A percentile compares a stretch with the other conserved stretches of the same genome.
Conservation (phyloP, 2,797 vertebrate genomes). For the Poecile montanus region DNA sequence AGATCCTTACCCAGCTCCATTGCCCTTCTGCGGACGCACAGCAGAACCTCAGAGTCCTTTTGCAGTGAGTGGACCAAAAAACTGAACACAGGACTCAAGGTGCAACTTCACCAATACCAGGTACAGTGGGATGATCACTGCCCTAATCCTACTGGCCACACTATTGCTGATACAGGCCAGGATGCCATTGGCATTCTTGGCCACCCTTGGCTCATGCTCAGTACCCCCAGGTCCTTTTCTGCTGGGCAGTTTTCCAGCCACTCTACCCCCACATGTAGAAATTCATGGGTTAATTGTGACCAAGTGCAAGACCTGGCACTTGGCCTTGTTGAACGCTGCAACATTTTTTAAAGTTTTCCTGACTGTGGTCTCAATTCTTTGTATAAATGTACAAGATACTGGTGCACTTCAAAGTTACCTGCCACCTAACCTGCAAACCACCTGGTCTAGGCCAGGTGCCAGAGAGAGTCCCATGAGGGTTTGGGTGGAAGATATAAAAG, state of each 20-base stretch:
- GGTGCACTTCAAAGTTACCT: neutral
- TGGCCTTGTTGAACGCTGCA: neutral
- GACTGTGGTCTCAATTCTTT: neutral
- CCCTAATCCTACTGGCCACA: neutral
- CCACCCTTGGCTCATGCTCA: neutral
- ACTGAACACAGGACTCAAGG: accelerated
- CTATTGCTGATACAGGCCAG: neutral
- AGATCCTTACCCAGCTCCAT: neutral
- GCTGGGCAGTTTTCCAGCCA: accelerated
- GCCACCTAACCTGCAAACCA: neutral
- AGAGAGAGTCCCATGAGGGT: neutral
- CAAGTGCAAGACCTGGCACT: neutral
- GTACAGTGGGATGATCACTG: accelerated
- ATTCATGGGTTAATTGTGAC: accelerated
- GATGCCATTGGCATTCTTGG: neutral
- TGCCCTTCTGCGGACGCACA: neutral
- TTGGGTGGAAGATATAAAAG: neutral
- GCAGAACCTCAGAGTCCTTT: neutral
- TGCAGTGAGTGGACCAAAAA: neutral
- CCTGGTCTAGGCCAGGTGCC: neutral
- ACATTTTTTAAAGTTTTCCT: neutral
- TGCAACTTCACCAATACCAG: too few relatives aligned
- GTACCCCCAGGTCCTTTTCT: accelerated
- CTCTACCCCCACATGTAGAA: accelerated
- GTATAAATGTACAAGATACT: neutral